These are phyloP conservation scores for Megastigmus dorsalis DNA, from an alignment of 2,888 invertebrate genomes.

Conservation along the genomic window DNA sequence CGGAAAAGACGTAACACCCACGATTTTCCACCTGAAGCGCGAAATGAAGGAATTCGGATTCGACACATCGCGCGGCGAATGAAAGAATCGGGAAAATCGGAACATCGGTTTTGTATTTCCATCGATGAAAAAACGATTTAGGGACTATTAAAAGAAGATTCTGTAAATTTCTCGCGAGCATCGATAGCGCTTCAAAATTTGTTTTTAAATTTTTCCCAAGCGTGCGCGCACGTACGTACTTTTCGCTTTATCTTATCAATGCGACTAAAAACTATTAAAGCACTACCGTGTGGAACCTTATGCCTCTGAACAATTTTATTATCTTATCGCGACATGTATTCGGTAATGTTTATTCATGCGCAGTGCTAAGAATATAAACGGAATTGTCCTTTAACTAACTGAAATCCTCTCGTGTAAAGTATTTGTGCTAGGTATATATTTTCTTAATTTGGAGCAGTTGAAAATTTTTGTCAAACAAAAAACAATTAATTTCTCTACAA, in stretches of 20 bases:
- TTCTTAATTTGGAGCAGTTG: too few relatives aligned
- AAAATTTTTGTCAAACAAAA: neutral
- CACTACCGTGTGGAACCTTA: conserved; percentile 36
- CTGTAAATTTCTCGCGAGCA: neutral
- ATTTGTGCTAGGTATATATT: too few relatives aligned
- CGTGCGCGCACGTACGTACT: neutral
- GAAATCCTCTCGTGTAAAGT: too few relatives aligned
- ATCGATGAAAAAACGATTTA: neutral
- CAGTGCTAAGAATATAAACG: neutral
- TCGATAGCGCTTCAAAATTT: neutral
- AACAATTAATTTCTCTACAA: neutral
- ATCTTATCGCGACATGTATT: conserved; percentile 48
- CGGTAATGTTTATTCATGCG: conserved; percentile 13
- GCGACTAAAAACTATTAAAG: conserved; percentile 3
- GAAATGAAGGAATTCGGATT: neutral
- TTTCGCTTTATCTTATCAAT: conserved; percentile 27
- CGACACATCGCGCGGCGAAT: neutral
- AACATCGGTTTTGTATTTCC: neutral
- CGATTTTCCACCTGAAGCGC: conserved; percentile 3
- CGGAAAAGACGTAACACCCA: conserved; percentile 4
- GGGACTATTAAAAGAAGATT: neutral
- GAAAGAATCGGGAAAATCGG: neutral
- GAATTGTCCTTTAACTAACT: too few relatives aligned
- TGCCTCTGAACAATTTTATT: conserved; percentile 23
- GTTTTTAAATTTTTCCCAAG: neutral